A percentile compares a stretch with the other conserved stretches of the same genome.
Evolutionary conservation across 2,113 vertebrate genomes (phyloP).

Genomic region (Nycticebus coucang): DNA sequence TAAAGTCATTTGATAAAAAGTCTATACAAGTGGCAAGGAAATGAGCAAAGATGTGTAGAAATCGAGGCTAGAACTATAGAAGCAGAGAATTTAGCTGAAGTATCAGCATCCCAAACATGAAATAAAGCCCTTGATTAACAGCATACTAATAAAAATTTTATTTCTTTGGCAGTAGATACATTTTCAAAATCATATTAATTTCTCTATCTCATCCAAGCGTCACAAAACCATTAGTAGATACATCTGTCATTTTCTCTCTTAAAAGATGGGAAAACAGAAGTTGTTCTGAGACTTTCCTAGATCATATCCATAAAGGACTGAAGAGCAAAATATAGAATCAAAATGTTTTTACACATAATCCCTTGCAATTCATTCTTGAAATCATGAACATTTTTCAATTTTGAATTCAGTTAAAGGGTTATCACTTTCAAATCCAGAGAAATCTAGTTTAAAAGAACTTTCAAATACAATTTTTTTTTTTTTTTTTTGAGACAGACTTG

Average conservation of each 20-base stretch:
- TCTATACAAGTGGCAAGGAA: neutral
- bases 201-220: neutral
- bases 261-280: neutral
- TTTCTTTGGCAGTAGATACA: neutral
- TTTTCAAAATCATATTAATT: conserved; percentile 25
- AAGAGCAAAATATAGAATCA: neutral
- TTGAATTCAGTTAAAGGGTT: neutral
- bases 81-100: neutral
- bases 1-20: neutral
- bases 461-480: neutral
- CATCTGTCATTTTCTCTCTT: neutral
- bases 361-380: neutral
- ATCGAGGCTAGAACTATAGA: neutral
- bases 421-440: conserved; percentile 23
- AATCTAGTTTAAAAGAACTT: conserved; percentile 19
- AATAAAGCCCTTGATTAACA: neutral
- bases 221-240: neutral
- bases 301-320: neutral
- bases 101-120: neutral
- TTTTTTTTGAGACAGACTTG: neutral
- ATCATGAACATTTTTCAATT: neutral
- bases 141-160: neutral
- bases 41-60: neutral
- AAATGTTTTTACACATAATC: neutral
- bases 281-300: neutral